These are phyloP conservation scores for Caenorhabditis panamensis DNA, from an alignment of 2,888 invertebrate species.

Conservation along the genomic window DNA sequence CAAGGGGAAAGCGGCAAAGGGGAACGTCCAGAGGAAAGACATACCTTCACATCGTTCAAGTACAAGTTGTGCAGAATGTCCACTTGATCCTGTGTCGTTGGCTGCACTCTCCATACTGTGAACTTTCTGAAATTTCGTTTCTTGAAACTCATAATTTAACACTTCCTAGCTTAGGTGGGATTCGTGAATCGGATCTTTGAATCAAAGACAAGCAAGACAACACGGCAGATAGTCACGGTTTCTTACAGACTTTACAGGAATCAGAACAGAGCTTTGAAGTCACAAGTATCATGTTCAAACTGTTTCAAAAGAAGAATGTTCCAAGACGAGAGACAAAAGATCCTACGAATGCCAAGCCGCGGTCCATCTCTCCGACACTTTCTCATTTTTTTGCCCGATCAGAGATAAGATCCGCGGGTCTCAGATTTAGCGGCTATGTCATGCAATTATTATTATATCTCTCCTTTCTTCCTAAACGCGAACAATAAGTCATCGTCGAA, in stretches of 20 bases:
- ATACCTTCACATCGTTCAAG: constrained; percentile 63
- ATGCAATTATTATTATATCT: constrained; percentile 27
- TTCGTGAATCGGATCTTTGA: too few species aligned
- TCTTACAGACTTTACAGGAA: too few species aligned
- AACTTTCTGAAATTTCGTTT: constrained; percentile 69
- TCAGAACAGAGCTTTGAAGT: too few species aligned
- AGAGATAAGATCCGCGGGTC: constrained; percentile 10
- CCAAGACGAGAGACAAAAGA: background rate
- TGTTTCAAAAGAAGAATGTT: background rate
- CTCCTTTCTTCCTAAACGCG: background rate
- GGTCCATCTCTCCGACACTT: background rate
- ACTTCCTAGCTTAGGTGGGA: too few species aligned
- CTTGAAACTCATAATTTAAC: too few species aligned
- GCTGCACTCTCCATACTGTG: constrained; percentile 67
- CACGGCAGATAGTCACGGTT: too few species aligned
- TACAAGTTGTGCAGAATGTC: constrained; percentile 62
- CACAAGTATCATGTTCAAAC: too few species aligned
- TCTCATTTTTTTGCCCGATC: constrained; percentile 15
- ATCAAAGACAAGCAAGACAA: too few species aligned
- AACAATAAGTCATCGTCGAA: background rate
- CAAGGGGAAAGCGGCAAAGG: background rate
- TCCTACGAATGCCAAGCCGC: background rate
- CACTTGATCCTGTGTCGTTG: constrained; percentile 59
- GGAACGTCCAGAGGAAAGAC: too few species aligned
- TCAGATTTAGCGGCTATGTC: constrained; percentile 26